Base-by-base conservation (phyloP, 1,140 invertebrate genomes). In the Drosophila pruinosa region DNA sequence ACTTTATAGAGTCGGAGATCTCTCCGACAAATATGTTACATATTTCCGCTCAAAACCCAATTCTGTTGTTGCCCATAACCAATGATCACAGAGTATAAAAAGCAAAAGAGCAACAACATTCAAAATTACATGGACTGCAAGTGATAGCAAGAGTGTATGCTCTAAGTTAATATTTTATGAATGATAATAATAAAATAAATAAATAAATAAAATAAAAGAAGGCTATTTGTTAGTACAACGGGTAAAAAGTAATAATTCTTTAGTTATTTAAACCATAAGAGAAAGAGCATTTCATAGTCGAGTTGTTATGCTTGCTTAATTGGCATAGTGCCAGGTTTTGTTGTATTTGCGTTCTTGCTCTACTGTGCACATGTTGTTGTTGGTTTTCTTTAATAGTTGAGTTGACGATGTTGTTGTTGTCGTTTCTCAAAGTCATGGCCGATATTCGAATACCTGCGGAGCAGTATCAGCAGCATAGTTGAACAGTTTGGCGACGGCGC, bases 371-470 rank as follows among this genome's bases (percentile, higher is more conserved):
- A n/a, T 28, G 26, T 36, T 45, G 38, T 67, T 59, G 41, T 38
- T 34, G 10, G 21, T 59, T 17, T 31, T 26, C 2, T 69, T 73
- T 34, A 59, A 59, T 72, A 59, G 54, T 61, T 68, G 47, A 14
- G 24, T 7, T 43, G 28, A 12, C 50, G n/a, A n/a, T 47, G 54
- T 63, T 69, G 39, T 48, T 71, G 64, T 61, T 78, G 72, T 65
- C 24, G 15, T 31, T 41, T 78, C 65, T 73, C 77, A 88, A 88
- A 81, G 82, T 78, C 82, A 86, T 72, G 82, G 82, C 72, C 78
- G 83, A 78, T 88, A 88, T 86, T 88, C 56, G 64, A 68, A 81
- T 86, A 88, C 82, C 77, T 75, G 78, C 57, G 57, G 53, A 81
- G 54, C 65, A 74, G 31, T 50, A 57, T 56, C 61, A 64, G 28